Conservation (phyloP, 2,113 vertebrate genomes). For the Rhabdomys dilectus region DNA sequence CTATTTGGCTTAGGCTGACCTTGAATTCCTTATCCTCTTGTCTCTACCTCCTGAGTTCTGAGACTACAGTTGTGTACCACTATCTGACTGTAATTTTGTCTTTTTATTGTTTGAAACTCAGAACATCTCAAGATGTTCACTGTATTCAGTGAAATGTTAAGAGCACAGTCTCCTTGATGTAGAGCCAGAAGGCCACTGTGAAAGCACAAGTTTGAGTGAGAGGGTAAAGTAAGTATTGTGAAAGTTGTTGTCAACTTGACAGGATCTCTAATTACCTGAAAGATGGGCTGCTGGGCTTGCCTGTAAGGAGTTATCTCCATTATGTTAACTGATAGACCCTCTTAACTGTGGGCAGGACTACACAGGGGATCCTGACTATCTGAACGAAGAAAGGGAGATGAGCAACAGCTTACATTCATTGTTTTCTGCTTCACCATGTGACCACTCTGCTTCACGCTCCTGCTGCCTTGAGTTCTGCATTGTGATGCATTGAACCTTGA, state of each 20-base stretch:
- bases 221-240: neutral
- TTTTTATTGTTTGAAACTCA: conserved; percentile 13
- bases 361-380: neutral
- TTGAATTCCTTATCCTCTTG: neutral
- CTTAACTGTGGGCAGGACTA: neutral
- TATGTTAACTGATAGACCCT: neutral
- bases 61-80: neutral
- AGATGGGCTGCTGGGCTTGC: too few species aligned
- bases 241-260: too few species aligned
- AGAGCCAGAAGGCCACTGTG: neutral
- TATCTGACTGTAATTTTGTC: neutral
- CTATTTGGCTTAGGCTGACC: neutral
- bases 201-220: neutral
- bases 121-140: neutral
- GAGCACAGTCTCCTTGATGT: neutral
- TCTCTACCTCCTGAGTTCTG: neutral
- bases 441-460: too few species aligned
- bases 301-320: too few species aligned
- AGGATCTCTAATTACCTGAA: neutral
- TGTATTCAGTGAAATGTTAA: neutral
- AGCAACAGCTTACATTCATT: neutral
- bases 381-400: neutral
- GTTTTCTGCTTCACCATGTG: neutral
- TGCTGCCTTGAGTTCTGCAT: neutral
- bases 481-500: neutral